Base-by-base conservation (phyloP, 2,113 vertebrate species). In the Vulpes ferrilata region DNA sequence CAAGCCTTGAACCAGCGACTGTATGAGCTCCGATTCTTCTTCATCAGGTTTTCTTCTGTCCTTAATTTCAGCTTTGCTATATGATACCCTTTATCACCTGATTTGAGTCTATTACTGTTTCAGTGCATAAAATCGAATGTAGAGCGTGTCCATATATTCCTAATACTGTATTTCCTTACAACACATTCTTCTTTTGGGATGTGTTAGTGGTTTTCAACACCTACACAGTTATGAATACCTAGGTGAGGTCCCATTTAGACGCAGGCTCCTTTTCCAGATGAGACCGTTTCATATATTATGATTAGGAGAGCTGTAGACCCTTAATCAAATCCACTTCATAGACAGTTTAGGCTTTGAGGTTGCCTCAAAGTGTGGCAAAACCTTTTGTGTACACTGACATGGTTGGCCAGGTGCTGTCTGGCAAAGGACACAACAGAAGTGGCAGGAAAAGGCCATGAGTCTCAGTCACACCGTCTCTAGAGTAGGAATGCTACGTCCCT, bases 401-500 rank as follows among this genome's bases (percentile, higher is more conserved):
- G n/a, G 30, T 22, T 53, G 23, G 7, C 38, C 30, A 73, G 76
- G 3, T 92, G 73, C 30, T 51, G 7, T 64, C 57, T 73, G 7
- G n/a, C 15, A 89, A 94, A 94, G 57, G 78, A 43, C 32, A 27
- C 67, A 96, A 57, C 87, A 92, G 83, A 96, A 94, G 80, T 88
- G 43, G 65, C 87, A 94, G 80, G 59, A 92, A 95, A 96, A 93
- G 96, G 80, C 57, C 94, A 92, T 0, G 1, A 11, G 20, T 90
- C n/a, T 90, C 71, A 85, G 59, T 85, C 60, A 67, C 25, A 6
- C 32, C 64, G n/a, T 88, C 87, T 96, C 93, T 90, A 73, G 27
- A 92, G 84, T 25, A 60, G 60, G 53, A 87, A 94, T 64, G 60
- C 55, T 27, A 62, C n/a, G 76, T 94, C 76, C 62, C 64, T 97